phyloP scores from a whole-genome alignment of 2,888 invertebrate species.

The Cheilosia vernalis region DNA sequence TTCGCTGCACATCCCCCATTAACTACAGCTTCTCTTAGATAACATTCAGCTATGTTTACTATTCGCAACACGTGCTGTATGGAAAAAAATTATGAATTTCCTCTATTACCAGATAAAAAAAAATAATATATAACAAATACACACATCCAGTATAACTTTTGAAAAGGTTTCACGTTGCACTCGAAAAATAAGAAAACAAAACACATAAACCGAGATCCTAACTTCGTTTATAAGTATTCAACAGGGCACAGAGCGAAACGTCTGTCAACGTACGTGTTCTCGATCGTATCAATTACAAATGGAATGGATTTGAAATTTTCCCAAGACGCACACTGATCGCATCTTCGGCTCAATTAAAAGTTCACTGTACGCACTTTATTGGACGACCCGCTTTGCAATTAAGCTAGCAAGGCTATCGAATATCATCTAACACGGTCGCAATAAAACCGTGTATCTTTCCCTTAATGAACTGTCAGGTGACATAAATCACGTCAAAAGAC shows the following conservation, averaged over 20 bases:
- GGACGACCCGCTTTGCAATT: constrained; percentile 29
- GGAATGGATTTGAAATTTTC: constrained; percentile 24
- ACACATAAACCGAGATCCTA: background rate
- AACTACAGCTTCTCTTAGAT: constrained; percentile 52
- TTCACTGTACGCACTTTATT: constrained; percentile 3
- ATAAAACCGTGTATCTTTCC: background rate
- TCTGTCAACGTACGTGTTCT: constrained; percentile 53
- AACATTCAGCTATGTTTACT: constrained; percentile 40
- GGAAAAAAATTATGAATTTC: constrained; percentile 54
- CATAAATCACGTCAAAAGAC: constrained; percentile 39
- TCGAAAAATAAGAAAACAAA: constrained; percentile 14
- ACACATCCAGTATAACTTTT: background rate
- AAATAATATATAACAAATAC: constrained; percentile 6
- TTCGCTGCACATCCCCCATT: constrained; percentile 45
- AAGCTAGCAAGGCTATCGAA: constrained; percentile 6
- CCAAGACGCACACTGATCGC: background rate
- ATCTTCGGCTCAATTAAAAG: constrained; percentile 16
- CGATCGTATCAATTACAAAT: constrained; percentile 57
- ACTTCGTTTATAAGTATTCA: constrained; percentile 56
- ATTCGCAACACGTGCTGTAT: constrained; percentile 40
- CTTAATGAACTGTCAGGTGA: constrained; percentile 19
- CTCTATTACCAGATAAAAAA: constrained; percentile 33
- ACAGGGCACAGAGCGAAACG: constrained; percentile 26
- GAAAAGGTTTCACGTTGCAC: constrained; percentile 19
- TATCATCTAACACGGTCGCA: constrained; percentile 11